These are phyloP conservation scores for Crenuchus spilurus DNA, from an alignment of 2,797 vertebrate species.

Conservation along the genomic window DNA sequence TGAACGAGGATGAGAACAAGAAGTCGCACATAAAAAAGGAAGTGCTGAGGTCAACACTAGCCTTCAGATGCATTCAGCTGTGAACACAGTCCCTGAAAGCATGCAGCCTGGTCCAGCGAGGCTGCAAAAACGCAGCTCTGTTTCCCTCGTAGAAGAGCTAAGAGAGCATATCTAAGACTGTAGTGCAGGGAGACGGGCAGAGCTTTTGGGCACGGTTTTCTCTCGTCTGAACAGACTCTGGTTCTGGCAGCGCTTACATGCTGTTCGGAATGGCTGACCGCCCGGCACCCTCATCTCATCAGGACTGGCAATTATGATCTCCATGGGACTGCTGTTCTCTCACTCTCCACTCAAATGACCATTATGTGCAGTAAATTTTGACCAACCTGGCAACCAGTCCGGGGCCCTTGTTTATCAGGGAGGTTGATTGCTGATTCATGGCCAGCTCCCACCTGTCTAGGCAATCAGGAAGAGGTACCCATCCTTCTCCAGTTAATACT, in stretches of 20 bases:
- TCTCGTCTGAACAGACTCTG: background rate
- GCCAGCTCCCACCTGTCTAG: background rate
- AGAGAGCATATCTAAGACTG: conserved; percentile 33
- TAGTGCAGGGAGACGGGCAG: conserved; percentile 9
- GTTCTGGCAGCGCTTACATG: conserved; percentile 6
- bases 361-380: conserved; percentile 1
- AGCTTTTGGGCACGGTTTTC: conserved; percentile 3
- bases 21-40: conserved; percentile 27
- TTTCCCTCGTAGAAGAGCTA: conserved; percentile 2
- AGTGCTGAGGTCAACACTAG: conserved; percentile 35
- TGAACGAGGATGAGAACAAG: conserved; percentile 3
- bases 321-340: background rate
- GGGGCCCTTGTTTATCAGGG: background rate
- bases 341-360: background rate
- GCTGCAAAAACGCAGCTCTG: conserved; percentile 31
- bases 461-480: too few species aligned
- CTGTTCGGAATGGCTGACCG: conserved; percentile 19
- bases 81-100: conserved; percentile 29
- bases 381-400: background rate
- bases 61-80: conserved; percentile 34
- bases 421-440: background rate
- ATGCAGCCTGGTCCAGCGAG: conserved; percentile 23
- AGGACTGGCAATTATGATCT: conserved; percentile 31
- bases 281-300: conserved; percentile 15
- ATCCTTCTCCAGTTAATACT: too few species aligned